Evolutionary conservation across 2,797 vertebrate species (phyloP), one percentile per base, ranked within the genome.

Genomic region (Acanthopagrus latus): DNA sequence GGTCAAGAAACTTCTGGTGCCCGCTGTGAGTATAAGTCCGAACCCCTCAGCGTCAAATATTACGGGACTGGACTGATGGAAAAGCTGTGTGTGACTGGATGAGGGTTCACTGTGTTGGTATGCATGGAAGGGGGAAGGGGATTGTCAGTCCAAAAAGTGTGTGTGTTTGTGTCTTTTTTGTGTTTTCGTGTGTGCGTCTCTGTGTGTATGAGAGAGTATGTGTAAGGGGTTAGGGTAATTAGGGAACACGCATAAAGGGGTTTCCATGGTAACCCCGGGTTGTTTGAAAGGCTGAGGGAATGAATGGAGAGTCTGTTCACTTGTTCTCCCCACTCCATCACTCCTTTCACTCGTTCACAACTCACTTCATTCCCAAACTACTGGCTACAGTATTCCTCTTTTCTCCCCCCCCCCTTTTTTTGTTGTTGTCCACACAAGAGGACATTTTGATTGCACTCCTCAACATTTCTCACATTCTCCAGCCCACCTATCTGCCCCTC

Each of bases 1-100:
- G 94, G 98, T 99, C 91, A 98, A 97, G 93, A 99, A 99, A 86
- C 94, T 99, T 66, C 95, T 99, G 44, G 96, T 99, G 68, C 98
- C 98, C 58, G 98, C 98, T 91, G 98, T 99, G 95, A 99, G 98
- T 97, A 91, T 63, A 51, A 43, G 70, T 59, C 76, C 48, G 8
- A 54, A 63, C 56, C 64, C 12, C 38, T 14, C 23, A 2, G 47
- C 13, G 38, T 68, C 57, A 44, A 16, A 72, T 71, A 51, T 83
- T 43, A 67, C 58, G 46, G 46, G 44, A 48, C 44, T 20, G 81
- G 27, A 44, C 64, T 55, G 71, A 76, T 57, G 82, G 77, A 60
- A 69, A 76, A 71, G 20, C 76, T 64, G 64, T 64, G 72, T 82
- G 88, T 84, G 90, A 89, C 66, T 79, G 86, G 83, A 88, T 88